Percentiles rank a stretch among this genome's conserved stretches.
These are phyloP conservation scores for Acanthornis magna DNA, from an alignment of 2,797 vertebrate genomes.

Conservation along the genomic window DNA sequence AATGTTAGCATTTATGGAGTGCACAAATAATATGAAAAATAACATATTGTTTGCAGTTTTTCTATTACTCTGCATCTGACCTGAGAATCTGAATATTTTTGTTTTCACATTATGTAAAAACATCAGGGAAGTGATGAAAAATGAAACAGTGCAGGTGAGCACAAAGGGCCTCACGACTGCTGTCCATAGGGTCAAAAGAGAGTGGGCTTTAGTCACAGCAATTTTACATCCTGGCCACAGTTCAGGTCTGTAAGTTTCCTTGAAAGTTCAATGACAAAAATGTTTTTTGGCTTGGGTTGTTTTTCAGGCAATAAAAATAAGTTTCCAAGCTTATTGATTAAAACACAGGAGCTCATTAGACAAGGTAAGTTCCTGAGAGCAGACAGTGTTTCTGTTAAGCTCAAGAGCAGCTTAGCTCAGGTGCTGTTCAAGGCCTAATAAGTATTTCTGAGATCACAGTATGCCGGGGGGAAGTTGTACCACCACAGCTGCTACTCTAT, in stretches of 20 bases:
- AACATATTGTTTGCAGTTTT: accelerated
- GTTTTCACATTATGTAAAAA: background rate
- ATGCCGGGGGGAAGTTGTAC: background rate
- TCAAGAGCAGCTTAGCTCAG: background rate
- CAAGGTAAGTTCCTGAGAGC: background rate
- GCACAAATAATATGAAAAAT: background rate
- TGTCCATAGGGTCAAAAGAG: background rate
- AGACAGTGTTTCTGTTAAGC: background rate
- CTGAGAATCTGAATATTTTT: background rate
- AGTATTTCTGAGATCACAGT: background rate
- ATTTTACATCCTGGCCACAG: background rate
- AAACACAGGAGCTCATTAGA: background rate
- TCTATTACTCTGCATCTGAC: background rate
- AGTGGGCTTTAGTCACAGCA: background rate
- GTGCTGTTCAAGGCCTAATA: background rate
- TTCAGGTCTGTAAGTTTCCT: background rate
- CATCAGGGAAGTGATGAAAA: background rate
- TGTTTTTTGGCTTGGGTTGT: background rate
- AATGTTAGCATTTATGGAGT: background rate
- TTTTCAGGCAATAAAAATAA: background rate
- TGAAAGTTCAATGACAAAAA: background rate
- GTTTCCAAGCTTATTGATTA: background rate
- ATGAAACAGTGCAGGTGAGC: background rate
- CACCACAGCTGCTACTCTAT: background rate
- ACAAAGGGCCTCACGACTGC: accelerated